Conservation (phyloP, 1,140 invertebrate genomes). For the Drosophila sp. region DNA sequence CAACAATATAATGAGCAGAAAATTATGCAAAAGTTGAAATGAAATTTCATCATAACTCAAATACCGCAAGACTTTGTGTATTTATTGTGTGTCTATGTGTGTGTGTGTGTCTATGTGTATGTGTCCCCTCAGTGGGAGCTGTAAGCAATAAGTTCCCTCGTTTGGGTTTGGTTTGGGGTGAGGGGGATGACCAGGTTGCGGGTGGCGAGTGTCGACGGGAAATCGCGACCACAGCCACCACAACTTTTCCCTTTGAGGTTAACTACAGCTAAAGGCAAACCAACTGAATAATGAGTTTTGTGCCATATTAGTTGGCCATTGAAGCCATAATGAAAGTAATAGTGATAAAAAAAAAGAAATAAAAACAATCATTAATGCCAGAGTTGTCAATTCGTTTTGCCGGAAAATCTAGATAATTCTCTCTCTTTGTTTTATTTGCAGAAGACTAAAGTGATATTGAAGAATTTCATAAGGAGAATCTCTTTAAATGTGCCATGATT, state of each 20-base stretch:
- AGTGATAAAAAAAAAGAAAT: background rate
- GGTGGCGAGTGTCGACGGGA: background rate
- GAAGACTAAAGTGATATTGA: too few relatives aligned
- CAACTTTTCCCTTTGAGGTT: conserved; percentile 25
- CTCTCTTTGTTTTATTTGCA: background rate
- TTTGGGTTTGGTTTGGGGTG: background rate
- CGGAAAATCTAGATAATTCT: background rate
- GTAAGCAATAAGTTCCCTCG: background rate
- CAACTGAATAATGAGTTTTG: conserved; percentile 15
- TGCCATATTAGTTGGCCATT: conserved; percentile 9
- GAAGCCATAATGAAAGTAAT: conserved; percentile 2
- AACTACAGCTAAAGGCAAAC: background rate
- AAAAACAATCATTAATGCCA: background rate
- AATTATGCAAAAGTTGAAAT: conserved; percentile 80
- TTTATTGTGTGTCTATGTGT: conserved; percentile 23
- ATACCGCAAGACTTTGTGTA: conserved; percentile 43
- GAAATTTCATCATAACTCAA: conserved; percentile 70
- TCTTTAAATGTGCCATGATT: too few relatives aligned
- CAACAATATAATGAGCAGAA: conserved; percentile 67
- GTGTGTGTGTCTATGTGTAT: background rate
- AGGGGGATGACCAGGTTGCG: too few relatives aligned
- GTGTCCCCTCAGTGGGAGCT: conserved; percentile 4
- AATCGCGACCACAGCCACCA: conserved; percentile 2
- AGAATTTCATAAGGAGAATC: too few relatives aligned
- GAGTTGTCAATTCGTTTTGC: background rate